phyloP scores from a whole-genome alignment of 2,888 invertebrate genomes.

The Clanis bilineata region DNA sequence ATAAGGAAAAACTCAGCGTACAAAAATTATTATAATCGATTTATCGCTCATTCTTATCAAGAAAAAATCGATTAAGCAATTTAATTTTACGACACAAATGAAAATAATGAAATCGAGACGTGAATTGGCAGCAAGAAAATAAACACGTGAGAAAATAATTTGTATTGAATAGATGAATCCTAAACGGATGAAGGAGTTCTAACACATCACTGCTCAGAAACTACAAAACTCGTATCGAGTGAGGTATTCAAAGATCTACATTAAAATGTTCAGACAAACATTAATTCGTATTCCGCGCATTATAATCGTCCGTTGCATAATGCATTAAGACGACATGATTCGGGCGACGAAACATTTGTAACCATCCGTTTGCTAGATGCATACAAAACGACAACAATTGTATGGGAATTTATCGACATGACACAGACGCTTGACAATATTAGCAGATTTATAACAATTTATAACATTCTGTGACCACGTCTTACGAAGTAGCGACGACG shows the following conservation, averaged over 20 bases:
- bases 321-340: slow-evolving; percentile 56
- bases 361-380: slow-evolving; percentile 49
- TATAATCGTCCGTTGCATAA: slow-evolving; percentile 57
- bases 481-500: not conserved
- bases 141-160: not conserved
- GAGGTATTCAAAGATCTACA: slow-evolving; percentile 2
- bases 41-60: not conserved
- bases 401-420: slow-evolving; percentile 30
- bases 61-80: not conserved
- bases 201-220: not conserved
- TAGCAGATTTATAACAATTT: slow-evolving; percentile 11
- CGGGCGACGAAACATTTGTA: slow-evolving; percentile 71
- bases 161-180: not conserved
- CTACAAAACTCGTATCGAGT: not conserved
- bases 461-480: not conserved
- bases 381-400: slow-evolving; percentile 47
- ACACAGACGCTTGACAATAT: slow-evolving; percentile 22
- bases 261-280: slow-evolving; percentile 19
- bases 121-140: not conserved
- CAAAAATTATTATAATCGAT: not conserved
- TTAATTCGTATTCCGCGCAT: slow-evolving; percentile 54
- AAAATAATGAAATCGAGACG: not conserved
- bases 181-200: not conserved
- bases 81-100: not conserved
- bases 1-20: not conserved